Evolutionary conservation across 2,888 invertebrate genomes (phyloP).

Genomic region (Drosophila rellima): DNA sequence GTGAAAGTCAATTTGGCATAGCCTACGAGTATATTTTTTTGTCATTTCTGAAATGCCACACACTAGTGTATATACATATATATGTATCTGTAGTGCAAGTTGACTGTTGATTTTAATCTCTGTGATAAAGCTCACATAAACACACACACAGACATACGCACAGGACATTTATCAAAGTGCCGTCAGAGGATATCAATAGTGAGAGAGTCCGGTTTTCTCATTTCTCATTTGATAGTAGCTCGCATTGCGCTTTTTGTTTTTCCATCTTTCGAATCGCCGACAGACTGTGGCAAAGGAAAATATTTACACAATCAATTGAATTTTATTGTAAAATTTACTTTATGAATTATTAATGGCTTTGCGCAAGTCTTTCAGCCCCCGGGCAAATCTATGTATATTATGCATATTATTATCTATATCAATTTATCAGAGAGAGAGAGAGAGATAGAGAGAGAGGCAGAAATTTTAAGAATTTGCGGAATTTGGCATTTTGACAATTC

Average conservation of each 20-base stretch:
- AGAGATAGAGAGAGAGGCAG: background rate
- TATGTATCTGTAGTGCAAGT: background rate
- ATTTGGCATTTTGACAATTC: background rate
- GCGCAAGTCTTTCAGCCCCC: background rate
- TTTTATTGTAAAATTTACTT: slow-evolving; percentile 73
- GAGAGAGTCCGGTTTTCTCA: slow-evolving; percentile 23
- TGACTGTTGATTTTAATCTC: slow-evolving; percentile 10
- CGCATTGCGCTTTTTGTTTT: slow-evolving; percentile 27
- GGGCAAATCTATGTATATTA: slow-evolving; percentile 25
- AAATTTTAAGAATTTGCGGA: background rate
- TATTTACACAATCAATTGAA: slow-evolving; percentile 80
- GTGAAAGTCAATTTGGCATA: background rate
- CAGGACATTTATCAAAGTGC: slow-evolving; percentile 65
- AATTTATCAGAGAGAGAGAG: background rate
- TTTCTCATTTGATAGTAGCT: slow-evolving; percentile 34
- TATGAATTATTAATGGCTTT: slow-evolving; percentile 76
- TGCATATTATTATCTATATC: slow-evolving; percentile 25
- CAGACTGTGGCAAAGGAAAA: slow-evolving; percentile 57
- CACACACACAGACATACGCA: background rate
- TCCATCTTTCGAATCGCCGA: slow-evolving; percentile 1
- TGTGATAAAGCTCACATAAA: background rate
- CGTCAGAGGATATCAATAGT: slow-evolving; percentile 50
- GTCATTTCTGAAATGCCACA: background rate
- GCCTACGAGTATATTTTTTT: slow-evolving; percentile 1
- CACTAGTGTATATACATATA: background rate